Base-by-base conservation (phyloP, 1,140 invertebrate genomes). In the Popillia japonica region DNA sequence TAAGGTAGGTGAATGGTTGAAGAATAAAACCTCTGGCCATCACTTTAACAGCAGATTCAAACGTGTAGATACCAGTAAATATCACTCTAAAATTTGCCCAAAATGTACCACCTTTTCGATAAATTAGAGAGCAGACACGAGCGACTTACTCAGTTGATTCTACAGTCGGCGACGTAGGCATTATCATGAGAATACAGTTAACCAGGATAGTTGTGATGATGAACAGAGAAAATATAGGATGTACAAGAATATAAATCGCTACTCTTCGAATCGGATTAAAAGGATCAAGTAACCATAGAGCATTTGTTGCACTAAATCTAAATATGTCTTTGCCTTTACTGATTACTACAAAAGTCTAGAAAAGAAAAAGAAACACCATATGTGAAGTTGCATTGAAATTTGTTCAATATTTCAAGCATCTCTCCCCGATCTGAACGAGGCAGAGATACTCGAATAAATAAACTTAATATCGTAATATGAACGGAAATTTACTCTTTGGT, bases 41-140 rank as follows among this genome's bases (percentile, higher is more conserved):
- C 90, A 99, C 94, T 94, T 99, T 99, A 90, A 99, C 94, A 89
- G 96, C 94, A 88, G 96, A 97, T 93, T 99, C 98, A 92, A 98
- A 95, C 89, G 96, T 98, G 93, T 99, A 99, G 92, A 99, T 98
- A 89, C 95, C 96, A 90, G 97, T 98, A 94, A 99, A 99, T 92
- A 98, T 94, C 91, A 98, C 96, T 94, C 98, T 99, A 92, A 84
- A 94, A 92, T 88, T 75, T 73, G 23, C 55, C 17, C 59, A 78
- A 22, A 68, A 64, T 77, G 14, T 77, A 27, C 59, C 22, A 59
- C 76, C 22, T 77, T 23, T 27, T 55, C 42, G 44, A 75, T 9
- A 48, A 48, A 34, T n/a, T 55, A 34, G 17, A 48, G 74, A 44
- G 17, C 44, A 61, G 9, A 61, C 44, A 40, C 10, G 14, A 77